Evolutionary conservation across 2,888 invertebrate species (phyloP), one percentile per base, ranked within the genome.

Genomic region (Camponotus fellah): DNA sequence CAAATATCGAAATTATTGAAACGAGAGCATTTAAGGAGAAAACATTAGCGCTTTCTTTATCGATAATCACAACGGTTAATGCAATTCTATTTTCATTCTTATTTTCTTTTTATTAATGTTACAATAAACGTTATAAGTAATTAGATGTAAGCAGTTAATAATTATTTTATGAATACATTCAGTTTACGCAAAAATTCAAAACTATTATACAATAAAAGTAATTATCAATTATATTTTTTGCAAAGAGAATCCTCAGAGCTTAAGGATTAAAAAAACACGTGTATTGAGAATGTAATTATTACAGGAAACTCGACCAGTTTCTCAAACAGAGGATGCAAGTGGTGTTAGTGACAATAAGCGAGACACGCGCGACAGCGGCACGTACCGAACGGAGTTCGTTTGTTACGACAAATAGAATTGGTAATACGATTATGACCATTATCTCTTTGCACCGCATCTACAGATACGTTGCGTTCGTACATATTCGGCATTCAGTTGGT

Each of bases 361-460:
- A 86, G 87, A 87, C 87, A 87, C 77, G 86, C 86, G 77, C 85
- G 85, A 86, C 81, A 76, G 83, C 79, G 80, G 88, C 89, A 89
- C 88, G 89, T 91, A 89, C 86, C 76, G 83, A 79, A 84, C 83
- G 86, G 75, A 86, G 86, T 91, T 92, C 90, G 88, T 92, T 92
- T 91, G 90, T 92, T 91, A 89, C 90, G 87, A 90, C 91, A 92
- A 92, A 90, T 90, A 86, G 89, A 89, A 91, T 85, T 86, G 89
- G 85, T 92, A 92, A 92, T 91, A 85, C 82, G 88, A 92, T 92
- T 92, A 90, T 89, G 88, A 90, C 89, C 86, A 88, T 91, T 91
- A 88, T 86, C 87, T 87, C 87, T 86, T 89, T 87, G 87, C 89
- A 80, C 85, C 71, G 87, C 79, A 84, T 84, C 86, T 87, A 89